phyloP scores from a whole-genome alignment of 2,797 vertebrate genomes.

The Streptopelia turtur region DNA sequence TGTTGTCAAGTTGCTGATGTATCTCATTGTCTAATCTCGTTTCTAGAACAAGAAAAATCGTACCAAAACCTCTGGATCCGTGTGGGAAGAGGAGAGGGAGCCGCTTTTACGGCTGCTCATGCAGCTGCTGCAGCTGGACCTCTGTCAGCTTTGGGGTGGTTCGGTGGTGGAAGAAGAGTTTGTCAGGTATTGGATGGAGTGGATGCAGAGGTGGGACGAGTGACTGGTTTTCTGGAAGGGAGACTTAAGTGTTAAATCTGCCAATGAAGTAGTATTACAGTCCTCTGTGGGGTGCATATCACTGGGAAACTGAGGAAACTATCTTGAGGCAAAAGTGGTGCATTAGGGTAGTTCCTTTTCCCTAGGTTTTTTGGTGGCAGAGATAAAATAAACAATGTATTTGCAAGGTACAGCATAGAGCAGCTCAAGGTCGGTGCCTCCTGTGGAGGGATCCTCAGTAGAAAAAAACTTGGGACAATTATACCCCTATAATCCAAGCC shows the following conservation, averaged over 20 bases:
- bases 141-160: constrained; percentile 89
- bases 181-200: constrained; percentile 80
- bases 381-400: no score
- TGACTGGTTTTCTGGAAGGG: neutral
- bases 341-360: no score
- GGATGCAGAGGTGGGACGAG: neutral
- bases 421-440: no score
- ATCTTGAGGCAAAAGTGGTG: neutral
- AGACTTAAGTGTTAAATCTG: neutral
- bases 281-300: neutral
- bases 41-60: constrained; percentile 86
- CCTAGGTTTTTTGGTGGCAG: no score
- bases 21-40: neutral
- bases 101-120: constrained; percentile 83
- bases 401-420: no score
- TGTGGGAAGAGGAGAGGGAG: constrained; percentile 91
- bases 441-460: no score
- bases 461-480: no score
- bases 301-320: neutral
- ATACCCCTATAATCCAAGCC: no score
- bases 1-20: neutral
- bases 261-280: neutral
- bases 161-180: constrained; percentile 93
- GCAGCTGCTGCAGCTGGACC: constrained; percentile 92
- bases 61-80: constrained; percentile 73